phyloP scores from a whole-genome alignment of 1,140 invertebrate species.

The Sarcophaga bullata region DNA sequence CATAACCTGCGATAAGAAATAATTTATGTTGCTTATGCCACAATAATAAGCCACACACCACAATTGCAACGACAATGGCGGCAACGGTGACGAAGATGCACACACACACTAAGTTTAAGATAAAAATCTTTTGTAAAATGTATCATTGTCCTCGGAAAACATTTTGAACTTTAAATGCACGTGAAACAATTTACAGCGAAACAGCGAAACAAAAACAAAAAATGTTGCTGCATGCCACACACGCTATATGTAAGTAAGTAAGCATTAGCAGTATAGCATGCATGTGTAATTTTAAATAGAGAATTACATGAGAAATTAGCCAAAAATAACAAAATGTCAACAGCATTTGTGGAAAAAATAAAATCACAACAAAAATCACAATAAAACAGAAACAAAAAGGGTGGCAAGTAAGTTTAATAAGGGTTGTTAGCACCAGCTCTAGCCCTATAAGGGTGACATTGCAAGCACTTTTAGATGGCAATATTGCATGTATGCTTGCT shows the following conservation, averaged over 20 bases:
- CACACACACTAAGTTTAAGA: background rate
- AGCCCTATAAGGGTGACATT: background rate
- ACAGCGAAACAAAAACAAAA: too few relatives aligned
- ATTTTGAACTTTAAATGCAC: constrained; percentile 16
- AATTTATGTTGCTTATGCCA: background rate
- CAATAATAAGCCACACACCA: too few relatives aligned
- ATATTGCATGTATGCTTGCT: background rate
- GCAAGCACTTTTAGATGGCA: background rate
- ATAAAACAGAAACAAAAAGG: background rate
- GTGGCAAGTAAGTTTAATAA: background rate
- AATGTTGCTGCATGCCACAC: background rate
- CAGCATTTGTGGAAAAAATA: background rate
- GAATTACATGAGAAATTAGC: constrained; percentile 20
- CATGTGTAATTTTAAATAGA: background rate
- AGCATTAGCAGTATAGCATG: background rate
- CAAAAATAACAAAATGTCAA: constrained; percentile 23
- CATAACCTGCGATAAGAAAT: background rate
- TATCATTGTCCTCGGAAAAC: background rate
- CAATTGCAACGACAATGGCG: too few relatives aligned
- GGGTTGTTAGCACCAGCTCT: constrained; percentile 1
- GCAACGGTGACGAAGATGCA: background rate
- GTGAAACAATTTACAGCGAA: constrained; percentile 10
- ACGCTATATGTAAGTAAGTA: background rate
- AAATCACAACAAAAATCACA: too few relatives aligned
- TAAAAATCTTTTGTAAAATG: background rate